Base-by-base conservation (phyloP, 2,113 vertebrate genomes). In the Gavia stellata region DNA sequence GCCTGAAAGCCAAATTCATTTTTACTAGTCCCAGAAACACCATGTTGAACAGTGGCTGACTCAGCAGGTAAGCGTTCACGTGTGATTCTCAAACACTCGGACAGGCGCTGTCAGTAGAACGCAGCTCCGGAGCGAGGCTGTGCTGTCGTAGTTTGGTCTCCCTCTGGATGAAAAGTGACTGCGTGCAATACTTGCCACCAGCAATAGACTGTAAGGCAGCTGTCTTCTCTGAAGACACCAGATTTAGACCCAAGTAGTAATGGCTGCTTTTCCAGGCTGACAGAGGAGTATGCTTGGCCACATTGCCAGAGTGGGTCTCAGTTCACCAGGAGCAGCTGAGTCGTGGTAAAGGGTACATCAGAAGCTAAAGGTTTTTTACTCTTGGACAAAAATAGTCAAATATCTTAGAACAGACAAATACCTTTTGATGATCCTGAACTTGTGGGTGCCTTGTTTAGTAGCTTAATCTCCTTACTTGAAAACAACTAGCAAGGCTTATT, bases 41-140 rank as follows among this genome's bases (percentile, higher is more conserved):
- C 3, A 4, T 11, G 5, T 77, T 72, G 56, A 77, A 45, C 25
- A 38, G 49, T 73, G 77, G 17, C 23, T 68, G 81, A 33, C 10
- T 49, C n/a, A 52, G 52, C 2, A 0, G 19, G 17, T 31, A 28
- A 25, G 47, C 0, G 5, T 31, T 86, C 1, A 0, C 40, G 17
- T 55, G 9, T 47, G 33, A 36, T 26, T 56, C 72, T 68, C 63
- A 61, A 55, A n/a, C 33, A 16, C 17, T 34, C 24, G 68, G 44
- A 34, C 29, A 50, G 23, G 9, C 2, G 5, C 29, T 44, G 3
- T 40, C 0, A 1, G 55, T 5, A 40, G 25, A 65, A 55, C 78
- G 36, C 53, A 70, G 45, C 40, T 61, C 55, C 3, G 6, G 14
- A 20, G 34, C 24, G 38, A 63, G 42, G 25, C 38, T 68, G 42